A percentile compares a stretch with the other conserved stretches of the same genome.
Evolutionary conservation across 1,140 invertebrate species (phyloP).

Genomic region (Leptinotarsa defecta): DNA sequence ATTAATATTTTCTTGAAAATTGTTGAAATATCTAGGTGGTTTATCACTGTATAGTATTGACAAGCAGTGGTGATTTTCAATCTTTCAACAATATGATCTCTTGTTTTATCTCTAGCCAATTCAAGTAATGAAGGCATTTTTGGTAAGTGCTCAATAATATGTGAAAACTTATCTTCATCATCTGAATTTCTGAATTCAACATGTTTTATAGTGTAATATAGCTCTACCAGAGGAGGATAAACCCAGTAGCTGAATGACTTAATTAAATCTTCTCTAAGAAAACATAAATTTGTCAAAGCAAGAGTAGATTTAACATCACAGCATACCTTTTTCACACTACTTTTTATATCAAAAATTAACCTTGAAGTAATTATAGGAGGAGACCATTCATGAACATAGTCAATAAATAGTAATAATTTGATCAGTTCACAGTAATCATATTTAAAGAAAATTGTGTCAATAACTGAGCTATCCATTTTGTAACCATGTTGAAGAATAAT

Average conservation of each 20-base stretch:
- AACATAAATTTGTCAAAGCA: not conserved
- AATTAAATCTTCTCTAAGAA: not conserved
- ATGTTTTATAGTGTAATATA: not conserved
- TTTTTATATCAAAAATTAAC: slow-evolving; percentile 8
- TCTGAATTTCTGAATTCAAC: not conserved
- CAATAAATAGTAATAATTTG: slow-evolving; percentile 21
- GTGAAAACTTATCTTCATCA: not conserved
- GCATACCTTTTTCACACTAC: not conserved
- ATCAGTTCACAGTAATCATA: slow-evolving; percentile 31
- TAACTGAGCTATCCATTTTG: slow-evolving; percentile 7
- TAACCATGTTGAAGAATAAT: slow-evolving; percentile 26
- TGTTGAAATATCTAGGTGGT: slow-evolving; percentile 2
- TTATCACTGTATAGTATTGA: slow-evolving; percentile 16
- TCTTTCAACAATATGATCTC: slow-evolving; percentile 17
- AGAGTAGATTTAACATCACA: not conserved
- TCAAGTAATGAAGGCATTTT: slow-evolving; percentile 25
- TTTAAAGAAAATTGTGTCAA: slow-evolving; percentile 19
- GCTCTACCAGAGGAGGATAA: not conserved
- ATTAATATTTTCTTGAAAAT: slow-evolving; percentile 16
- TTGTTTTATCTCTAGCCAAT: slow-evolving; percentile 20
- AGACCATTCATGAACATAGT: not conserved
- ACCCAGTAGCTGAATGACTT: slow-evolving; percentile 7
- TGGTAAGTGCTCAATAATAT: not conserved
- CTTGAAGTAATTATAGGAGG: slow-evolving; percentile 4
- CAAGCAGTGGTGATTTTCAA: slow-evolving; percentile 7